A percentile compares a stretch with the other conserved stretches of the same genome.
phyloP scores from a whole-genome alignment of 2,888 invertebrate genomes.

The Timandra comae region DNA sequence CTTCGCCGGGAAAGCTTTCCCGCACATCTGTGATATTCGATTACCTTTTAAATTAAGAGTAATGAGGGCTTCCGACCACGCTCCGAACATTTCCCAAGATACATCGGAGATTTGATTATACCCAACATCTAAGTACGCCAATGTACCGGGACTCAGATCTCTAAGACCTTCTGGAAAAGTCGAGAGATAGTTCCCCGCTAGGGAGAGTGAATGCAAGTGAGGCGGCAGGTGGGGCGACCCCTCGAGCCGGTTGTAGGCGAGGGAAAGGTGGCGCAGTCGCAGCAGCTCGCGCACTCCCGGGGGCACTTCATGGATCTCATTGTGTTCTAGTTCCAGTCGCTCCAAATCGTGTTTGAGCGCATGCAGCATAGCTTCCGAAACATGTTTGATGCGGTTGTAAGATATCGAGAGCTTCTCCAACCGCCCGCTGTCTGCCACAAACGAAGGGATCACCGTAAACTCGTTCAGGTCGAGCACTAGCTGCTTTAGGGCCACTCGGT shows the following conservation, averaged over 20 bases:
- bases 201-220: constrained; percentile 80
- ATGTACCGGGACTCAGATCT: constrained; percentile 78
- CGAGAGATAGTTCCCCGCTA: constrained; percentile 84
- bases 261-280: constrained; percentile 82
- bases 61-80: constrained; percentile 84
- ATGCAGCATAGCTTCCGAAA: constrained; percentile 80
- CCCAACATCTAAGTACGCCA: constrained; percentile 84
- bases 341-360: constrained; percentile 82
- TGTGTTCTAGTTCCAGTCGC: constrained; percentile 86
- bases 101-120: constrained; percentile 86
- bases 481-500: constrained; percentile 81
- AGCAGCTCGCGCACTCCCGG: constrained; percentile 76
- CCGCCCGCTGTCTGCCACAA: constrained; percentile 79
- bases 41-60: constrained; percentile 87
- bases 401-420: constrained; percentile 85
- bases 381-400: constrained; percentile 80
- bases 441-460: constrained; percentile 78
- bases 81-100: constrained; percentile 79
- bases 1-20: constrained; percentile 81
- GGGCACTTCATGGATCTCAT: constrained; percentile 80
- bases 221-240: constrained; percentile 72
- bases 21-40: constrained; percentile 79
- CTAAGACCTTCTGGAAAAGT: constrained; percentile 79
- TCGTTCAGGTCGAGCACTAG: constrained; percentile 86
- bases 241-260: constrained; percentile 84